Percentiles rank a stretch among this genome's conserved stretches.
phyloP scores from a whole-genome alignment of 1,140 invertebrate species.

The Andricus grossulariae region DNA sequence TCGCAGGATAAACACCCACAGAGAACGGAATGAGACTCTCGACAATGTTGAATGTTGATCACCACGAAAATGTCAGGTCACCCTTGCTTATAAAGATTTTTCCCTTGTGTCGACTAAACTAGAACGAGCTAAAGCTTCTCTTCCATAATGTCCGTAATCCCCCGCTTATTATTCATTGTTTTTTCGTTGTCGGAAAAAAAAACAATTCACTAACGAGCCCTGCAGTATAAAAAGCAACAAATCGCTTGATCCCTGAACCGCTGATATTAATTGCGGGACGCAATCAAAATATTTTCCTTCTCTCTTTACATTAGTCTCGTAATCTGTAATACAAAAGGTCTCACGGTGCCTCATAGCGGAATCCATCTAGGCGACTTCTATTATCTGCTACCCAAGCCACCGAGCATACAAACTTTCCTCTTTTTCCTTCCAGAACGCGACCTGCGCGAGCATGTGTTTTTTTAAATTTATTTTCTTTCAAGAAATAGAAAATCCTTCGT shows the following conservation, averaged over 20 bases:
- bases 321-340: slow-evolving; percentile 10
- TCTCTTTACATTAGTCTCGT: background rate
- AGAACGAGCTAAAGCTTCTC: slow-evolving; percentile 4
- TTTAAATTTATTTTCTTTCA: background rate
- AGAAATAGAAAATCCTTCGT: too few species aligned
- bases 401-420: background rate
- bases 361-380: background rate
- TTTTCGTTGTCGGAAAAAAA: background rate
- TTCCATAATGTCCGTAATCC: slow-evolving; percentile 17
- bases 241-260: background rate
- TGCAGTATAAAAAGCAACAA: background rate
- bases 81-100: background rate
- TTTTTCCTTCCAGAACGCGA: background rate
- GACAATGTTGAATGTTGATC: background rate
- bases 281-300: slow-evolving; percentile 17
- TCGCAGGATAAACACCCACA: too few species aligned
- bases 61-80: background rate
- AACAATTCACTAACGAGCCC: background rate
- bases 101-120: background rate
- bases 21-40: background rate
- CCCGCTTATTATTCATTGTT: slow-evolving; percentile 9
- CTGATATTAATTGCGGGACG: background rate
- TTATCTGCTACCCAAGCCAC: background rate
- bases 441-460: background rate
- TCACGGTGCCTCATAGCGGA: background rate